Conservation (phyloP, 2,888 invertebrate species). For the Acrocyrtus sp. region DNA sequence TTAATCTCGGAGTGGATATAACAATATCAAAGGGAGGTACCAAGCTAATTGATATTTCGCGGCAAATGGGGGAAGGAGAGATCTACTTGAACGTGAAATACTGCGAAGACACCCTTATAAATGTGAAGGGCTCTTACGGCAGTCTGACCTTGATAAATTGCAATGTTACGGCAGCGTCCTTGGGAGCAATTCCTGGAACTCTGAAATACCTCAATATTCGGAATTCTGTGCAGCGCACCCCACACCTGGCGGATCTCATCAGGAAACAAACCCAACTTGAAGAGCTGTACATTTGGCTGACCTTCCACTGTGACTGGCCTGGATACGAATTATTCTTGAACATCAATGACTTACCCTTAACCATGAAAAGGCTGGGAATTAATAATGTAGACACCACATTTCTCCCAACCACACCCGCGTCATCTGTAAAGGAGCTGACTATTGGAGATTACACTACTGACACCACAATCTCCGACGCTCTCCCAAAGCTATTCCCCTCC, state of each 20-base stretch:
- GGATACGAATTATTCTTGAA: conserved; percentile 29
- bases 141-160: conserved; percentile 29
- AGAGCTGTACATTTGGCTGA: conserved; percentile 30
- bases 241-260: neutral
- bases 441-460: conserved; percentile 22
- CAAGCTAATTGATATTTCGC: conserved; percentile 25
- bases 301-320: conserved; percentile 41
- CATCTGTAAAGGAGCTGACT: conserved; percentile 19
- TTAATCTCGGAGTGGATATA: conserved; percentile 19
- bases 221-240: conserved; percentile 23
- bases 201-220: conserved; percentile 34
- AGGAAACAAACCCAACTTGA: conserved; percentile 1
- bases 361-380: conserved; percentile 19
- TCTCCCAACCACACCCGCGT: neutral
- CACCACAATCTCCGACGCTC: conserved; percentile 2
- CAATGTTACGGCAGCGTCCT: conserved; percentile 17
- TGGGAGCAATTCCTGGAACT: conserved; percentile 10
- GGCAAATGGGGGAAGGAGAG: neutral
- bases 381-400: conserved; percentile 24
- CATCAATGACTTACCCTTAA: conserved; percentile 3
- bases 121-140: conserved; percentile 5
- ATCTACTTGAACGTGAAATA: conserved; percentile 37
- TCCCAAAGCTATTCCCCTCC: neutral
- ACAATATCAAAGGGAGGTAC: conserved; percentile 23
- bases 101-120: conserved; percentile 9